Evolutionary conservation across 2,888 invertebrate genomes (phyloP).

Genomic region (Drosophila rubida): DNA sequence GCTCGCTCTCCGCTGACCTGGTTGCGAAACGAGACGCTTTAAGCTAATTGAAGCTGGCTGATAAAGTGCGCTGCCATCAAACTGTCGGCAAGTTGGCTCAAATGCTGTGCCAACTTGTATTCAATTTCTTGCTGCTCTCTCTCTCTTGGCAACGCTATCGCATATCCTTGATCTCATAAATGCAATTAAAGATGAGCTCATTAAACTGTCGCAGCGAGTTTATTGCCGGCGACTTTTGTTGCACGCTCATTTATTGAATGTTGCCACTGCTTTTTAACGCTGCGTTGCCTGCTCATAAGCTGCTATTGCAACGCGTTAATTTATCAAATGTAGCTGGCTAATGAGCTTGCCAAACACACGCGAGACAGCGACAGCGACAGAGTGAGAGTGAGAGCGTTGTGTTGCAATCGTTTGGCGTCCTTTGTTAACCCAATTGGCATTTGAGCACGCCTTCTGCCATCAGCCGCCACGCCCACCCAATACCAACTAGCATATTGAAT

Average conservation of each 20-base stretch:
- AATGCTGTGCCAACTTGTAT: background rate
- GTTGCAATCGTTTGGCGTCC: slow-evolving; percentile 36
- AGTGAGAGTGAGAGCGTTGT: background rate
- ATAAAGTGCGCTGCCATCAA: slow-evolving; percentile 52
- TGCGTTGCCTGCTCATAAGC: no score
- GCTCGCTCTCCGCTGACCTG: slow-evolving; percentile 23
- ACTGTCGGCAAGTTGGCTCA: slow-evolving; percentile 4
- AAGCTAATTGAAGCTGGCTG: slow-evolving; percentile 58
- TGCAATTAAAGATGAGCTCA: no score
- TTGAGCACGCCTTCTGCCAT: slow-evolving; percentile 22
- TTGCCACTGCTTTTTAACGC: no score
- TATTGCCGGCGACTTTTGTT: no score
- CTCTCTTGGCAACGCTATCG: background rate
- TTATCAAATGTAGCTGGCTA: slow-evolving; percentile 8
- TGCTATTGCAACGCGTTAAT: slow-evolving; percentile 9
- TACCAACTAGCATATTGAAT: slow-evolving; percentile 40
- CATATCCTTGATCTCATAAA: no score
- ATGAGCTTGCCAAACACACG: slow-evolving; percentile 16
- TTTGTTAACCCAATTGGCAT: slow-evolving; percentile 45
- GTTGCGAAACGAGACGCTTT: slow-evolving; percentile 18
- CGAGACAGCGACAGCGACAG: background rate
- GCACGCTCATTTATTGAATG: no score
- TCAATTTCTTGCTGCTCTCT: background rate
- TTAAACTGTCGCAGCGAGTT: no score
- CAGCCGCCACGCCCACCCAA: slow-evolving; percentile 43